Percentiles rank a stretch among this genome's conserved stretches.
Conservation (phyloP, 2,797 vertebrate genomes). For the Urocyon cinereoargenteus region DNA sequence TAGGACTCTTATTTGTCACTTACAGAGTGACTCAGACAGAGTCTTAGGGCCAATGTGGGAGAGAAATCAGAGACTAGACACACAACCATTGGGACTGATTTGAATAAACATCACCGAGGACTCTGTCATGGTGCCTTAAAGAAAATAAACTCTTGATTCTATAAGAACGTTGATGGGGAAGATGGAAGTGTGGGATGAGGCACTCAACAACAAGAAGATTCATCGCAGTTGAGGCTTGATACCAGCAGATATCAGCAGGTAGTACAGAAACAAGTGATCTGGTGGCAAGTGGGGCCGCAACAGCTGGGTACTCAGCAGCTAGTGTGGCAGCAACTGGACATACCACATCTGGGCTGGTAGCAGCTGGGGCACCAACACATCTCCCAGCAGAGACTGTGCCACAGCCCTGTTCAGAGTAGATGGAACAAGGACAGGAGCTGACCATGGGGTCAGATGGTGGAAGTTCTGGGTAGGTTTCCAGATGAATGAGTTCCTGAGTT, state of each 20-base stretch:
- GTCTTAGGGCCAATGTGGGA: background rate
- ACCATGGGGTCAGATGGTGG: constrained; percentile 55
- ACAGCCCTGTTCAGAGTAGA: background rate
- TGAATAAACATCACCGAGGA: background rate
- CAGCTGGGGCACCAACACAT: background rate
- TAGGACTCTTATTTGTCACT: background rate
- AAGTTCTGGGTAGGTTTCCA: background rate
- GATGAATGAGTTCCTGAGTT: background rate
- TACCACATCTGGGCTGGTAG: background rate
- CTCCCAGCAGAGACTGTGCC: background rate
- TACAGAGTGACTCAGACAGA: background rate
- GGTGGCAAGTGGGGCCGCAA: background rate
- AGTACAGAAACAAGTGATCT: background rate
- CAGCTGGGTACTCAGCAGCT: background rate
- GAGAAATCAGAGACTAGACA: background rate
- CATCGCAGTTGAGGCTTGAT: background rate
- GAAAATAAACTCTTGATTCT: background rate
- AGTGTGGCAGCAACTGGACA: background rate
- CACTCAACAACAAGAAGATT: background rate
- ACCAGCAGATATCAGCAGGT: background rate
- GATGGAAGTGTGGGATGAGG: background rate
- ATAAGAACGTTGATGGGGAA: background rate
- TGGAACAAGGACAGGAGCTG: constrained; percentile 19
- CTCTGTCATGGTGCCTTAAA: background rate
- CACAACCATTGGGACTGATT: background rate